Evolutionary conservation across 2,797 vertebrate genomes (phyloP).

Genomic region (Falco berigora): DNA sequence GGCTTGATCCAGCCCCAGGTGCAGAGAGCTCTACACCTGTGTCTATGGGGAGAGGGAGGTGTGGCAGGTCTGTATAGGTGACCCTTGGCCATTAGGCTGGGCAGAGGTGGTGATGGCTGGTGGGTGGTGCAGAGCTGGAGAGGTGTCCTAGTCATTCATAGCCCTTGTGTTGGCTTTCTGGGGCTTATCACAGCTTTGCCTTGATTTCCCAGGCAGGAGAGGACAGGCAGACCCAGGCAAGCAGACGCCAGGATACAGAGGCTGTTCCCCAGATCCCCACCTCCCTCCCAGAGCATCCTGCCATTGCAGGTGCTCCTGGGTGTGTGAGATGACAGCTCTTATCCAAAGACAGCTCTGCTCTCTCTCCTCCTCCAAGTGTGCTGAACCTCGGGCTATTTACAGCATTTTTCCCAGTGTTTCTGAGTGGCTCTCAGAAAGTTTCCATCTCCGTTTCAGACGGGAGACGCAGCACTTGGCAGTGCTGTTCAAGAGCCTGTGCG

Average conservation of each 20-base stretch:
- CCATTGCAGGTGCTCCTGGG: neutral
- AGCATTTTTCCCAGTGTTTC: neutral
- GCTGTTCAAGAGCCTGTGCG: accelerated
- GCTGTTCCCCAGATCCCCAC: neutral
- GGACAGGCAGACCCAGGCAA: neutral
- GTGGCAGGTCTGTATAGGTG: accelerated
- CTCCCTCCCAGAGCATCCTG: neutral
- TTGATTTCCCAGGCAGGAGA: neutral
- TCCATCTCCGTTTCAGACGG: neutral
- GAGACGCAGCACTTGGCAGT: neutral
- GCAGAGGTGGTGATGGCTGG: neutral
- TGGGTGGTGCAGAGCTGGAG: neutral
- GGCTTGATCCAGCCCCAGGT: neutral
- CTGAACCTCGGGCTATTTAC: neutral
- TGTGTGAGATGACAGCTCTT: neutral
- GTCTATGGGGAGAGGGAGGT: neutral
- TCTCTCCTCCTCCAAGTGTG: neutral
- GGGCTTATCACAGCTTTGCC: neutral
- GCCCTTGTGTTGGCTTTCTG: neutral
- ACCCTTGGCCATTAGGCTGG: neutral
- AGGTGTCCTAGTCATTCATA: neutral
- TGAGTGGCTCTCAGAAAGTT: neutral
- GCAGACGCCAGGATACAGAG: neutral
- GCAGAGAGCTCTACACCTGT: neutral
- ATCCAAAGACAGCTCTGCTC: neutral